Evolutionary conservation across 2,113 vertebrate species (phyloP), one percentile per base, ranked within the genome.

Genomic region (Hiodon tergisus): DNA sequence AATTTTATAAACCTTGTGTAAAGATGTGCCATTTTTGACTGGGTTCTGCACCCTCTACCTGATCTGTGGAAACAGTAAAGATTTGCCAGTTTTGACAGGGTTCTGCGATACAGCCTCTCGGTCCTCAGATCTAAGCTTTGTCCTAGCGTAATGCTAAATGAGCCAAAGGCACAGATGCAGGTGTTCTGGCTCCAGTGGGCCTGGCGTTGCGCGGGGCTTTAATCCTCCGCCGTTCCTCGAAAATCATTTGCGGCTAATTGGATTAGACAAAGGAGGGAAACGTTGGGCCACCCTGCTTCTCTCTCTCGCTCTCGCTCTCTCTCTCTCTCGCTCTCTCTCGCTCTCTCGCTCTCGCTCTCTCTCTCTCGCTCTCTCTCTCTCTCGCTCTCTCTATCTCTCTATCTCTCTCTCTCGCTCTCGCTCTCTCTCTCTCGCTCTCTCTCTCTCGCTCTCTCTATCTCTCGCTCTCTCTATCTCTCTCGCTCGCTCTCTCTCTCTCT

Each of bases 191-290:
- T 72, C 68, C 51, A 5, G 51, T 70, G 51, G 75, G 54, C 78
- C 71, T 16, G 4, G 72, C 16, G 67, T 47, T 61, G 58, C 76
- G 76, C 66, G 54, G 17, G 71, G 50, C 69, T 79, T 72, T 54
- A 61, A 78, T 78, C 80, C 86, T 85, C 82, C 61, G 78, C 83
- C 76, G 82, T 80, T 87, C 85, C 88, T 85, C 76, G 75, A 31
- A 88, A 86, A 89, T 90, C 90, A 91, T 86, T 78, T 77, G 83
- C 83, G 81, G 80, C 90, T 91, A 90, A 92, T 92, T 91, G 90
- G 88, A 88, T 87, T 81, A 80, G 85, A 88, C 85, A 87, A 88
- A 79, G 53, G 76, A 72, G 60, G 68, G 48, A 63, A 69, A 31
- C 31, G 67, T 68, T 46, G 62, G 46, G 68, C 71, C 46, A 50